phyloP scores from a whole-genome alignment of 2,888 invertebrate species.

The Cosmia trapezina region DNA sequence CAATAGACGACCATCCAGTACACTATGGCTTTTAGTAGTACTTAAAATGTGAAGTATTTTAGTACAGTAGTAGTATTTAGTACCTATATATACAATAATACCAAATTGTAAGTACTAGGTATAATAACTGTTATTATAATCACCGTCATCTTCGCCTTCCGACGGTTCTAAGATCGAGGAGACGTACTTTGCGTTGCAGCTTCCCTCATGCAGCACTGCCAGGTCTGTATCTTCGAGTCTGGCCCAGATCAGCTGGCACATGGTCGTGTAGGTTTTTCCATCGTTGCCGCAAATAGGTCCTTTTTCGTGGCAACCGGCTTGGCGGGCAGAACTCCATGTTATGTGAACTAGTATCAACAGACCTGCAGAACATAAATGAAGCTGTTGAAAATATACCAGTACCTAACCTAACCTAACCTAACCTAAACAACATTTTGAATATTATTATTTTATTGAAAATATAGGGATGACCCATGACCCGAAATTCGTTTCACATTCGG shows the following conservation, averaged over 20 bases:
- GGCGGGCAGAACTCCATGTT: conserved; percentile 29
- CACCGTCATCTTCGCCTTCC: conserved; percentile 2
- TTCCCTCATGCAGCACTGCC: conserved; percentile 57
- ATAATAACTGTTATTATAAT: conserved; percentile 25
- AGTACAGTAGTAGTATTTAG: background rate
- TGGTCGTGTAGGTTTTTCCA: conserved; percentile 68
- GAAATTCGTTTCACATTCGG: no score
- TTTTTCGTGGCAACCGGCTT: conserved; percentile 11
- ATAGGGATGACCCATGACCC: no score
- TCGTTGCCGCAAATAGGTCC: conserved; percentile 69
- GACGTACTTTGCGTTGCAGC: conserved; percentile 23
- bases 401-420: no score
- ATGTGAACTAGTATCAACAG: conserved; percentile 33
- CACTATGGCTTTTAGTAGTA: background rate
- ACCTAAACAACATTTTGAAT: background rate
- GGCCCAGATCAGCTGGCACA: conserved; percentile 62
- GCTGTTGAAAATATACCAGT: conserved; percentile 2
- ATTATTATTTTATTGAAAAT: no score
- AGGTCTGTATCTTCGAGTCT: conserved; percentile 55
- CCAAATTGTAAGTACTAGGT: background rate
- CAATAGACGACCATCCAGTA: conserved; percentile 4
- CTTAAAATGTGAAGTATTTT: conserved; percentile 7
- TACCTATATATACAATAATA: background rate
- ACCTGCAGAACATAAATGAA: conserved; percentile 21
- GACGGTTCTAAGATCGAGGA: accelerated